Base-by-base conservation (phyloP, 2,113 vertebrate species). In the Lophochroa leadbeateri region DNA sequence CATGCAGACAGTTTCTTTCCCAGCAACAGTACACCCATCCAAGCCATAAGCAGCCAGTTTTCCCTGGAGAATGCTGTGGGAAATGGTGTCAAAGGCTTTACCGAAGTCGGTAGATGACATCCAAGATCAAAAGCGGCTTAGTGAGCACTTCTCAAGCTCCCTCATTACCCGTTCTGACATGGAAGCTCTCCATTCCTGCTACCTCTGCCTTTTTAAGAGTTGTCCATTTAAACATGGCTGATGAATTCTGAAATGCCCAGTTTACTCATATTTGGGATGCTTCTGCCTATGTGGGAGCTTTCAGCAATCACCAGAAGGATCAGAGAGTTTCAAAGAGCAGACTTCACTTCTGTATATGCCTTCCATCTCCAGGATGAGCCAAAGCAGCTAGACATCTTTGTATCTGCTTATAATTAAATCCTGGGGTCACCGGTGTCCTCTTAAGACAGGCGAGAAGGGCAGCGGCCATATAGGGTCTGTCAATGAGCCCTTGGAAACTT, bases 121-220 rank as follows among this genome's bases (percentile, higher is more conserved):
- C 28, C 24, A 46, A 24, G 25, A 35, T 41, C 41, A 9, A 55
- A 31, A 63, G 20, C 25, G 29, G 19, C 53, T 41, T 31, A n/a
- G n/a, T 17, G 39, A 69, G 17, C 52, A 82, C 15, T 82, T 74
- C 33, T 46, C 47, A 55, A 77, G 13, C 29, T 83, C n/a, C 61
- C 0, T 0, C 13, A 27, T 24, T 43, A 55, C 13, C 13, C 35
- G 71, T 31, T 11, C 47, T 75, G 41, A 47, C 2, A 8, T 7
- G 17, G 39, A 92, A 55, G 24, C 3, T 79, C 61, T 57, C 13
- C 16, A 20, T 17, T 75, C 27, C 21, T 20, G 5, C 28, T 70
- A 33, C 16, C 20, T 31, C 6, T 14, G 18, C 20, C 10, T 53
- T 81, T 83, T 55, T 33, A 50, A 52, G 29, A 46, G 14, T 3